Evolutionary conservation across 1,140 invertebrate genomes (phyloP).

Genomic region (Oryzaephilus surinamensis): DNA sequence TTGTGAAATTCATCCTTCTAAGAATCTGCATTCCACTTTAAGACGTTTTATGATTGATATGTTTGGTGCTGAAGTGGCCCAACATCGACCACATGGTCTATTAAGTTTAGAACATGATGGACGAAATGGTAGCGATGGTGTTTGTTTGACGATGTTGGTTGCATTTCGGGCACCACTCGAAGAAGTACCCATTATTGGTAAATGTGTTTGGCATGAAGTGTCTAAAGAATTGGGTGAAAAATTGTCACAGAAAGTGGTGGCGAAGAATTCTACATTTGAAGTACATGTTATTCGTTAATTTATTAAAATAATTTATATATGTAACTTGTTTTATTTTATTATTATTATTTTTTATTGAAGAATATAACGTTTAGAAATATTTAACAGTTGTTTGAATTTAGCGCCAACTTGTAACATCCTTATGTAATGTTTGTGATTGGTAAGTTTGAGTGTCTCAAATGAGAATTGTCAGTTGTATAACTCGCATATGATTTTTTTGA

Average conservation of each 20-base stretch:
- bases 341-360: too few species aligned
- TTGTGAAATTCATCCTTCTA: conserved; percentile 77
- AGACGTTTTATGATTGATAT: conserved; percentile 86
- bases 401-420: too few species aligned
- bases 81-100: conserved; percentile 74
- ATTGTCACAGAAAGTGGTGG: conserved; percentile 52
- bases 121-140: conserved; percentile 54
- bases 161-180: conserved; percentile 75
- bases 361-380: too few species aligned
- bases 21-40: conserved; percentile 76
- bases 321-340: background rate
- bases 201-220: conserved; percentile 80
- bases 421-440: too few species aligned
- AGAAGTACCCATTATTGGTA: conserved; percentile 73
- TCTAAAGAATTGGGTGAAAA: conserved; percentile 55
- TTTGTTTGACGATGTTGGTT: conserved; percentile 75
- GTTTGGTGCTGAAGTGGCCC: conserved; percentile 75
- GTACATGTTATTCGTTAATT: conserved; percentile 69
- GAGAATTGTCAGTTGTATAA: too few species aligned
- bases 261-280: conserved; percentile 65
- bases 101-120: conserved; percentile 43
- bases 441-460: too few species aligned
- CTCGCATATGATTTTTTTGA: too few species aligned
- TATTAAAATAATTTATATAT: conserved; percentile 1
- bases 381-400: too few species aligned